Evolutionary conservation across 2,797 vertebrate species (phyloP).

Genomic region (Todus mexicanus): DNA sequence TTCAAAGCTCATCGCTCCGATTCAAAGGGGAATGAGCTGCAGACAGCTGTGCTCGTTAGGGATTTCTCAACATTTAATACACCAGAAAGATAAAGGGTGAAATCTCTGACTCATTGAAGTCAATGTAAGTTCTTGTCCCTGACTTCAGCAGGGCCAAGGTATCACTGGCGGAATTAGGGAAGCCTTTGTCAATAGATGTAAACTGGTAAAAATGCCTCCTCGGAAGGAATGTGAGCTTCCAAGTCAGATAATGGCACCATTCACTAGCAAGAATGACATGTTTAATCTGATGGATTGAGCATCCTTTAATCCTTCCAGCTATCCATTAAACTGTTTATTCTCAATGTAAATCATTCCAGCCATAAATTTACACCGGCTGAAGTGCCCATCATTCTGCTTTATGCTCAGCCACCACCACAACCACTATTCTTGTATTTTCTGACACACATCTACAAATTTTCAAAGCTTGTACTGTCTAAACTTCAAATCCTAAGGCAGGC

Average conservation of each 20-base stretch:
- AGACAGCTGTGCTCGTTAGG: not conserved
- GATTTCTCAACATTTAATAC: not conserved
- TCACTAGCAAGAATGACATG: not conserved
- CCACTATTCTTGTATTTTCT: constrained; percentile 7
- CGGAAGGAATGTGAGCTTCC: not conserved
- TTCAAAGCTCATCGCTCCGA: not conserved
- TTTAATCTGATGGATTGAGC: constrained; percentile 32
- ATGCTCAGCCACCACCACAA: not conserved
- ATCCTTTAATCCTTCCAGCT: constrained; percentile 58
- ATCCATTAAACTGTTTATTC: constrained; percentile 61
- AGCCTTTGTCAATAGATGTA: not conserved
- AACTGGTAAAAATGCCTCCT: not conserved
- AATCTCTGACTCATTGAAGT: not conserved
- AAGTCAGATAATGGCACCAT: constrained; percentile 29
- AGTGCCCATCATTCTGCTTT: constrained; percentile 1
- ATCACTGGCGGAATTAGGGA: not conserved
- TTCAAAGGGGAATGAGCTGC: not conserved
- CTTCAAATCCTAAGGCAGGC: not conserved
- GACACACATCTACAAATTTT: not conserved
- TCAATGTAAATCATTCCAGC: constrained; percentile 43
- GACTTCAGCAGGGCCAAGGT: not conserved
- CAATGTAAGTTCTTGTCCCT: not conserved
- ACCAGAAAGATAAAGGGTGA: not conserved
- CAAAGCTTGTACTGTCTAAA: not conserved
- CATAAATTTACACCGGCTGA: constrained; percentile 34